Evolutionary conservation across 2,797 vertebrate species (phyloP), one percentile per base, ranked within the genome.

Genomic region (Australoheros facetus): DNA sequence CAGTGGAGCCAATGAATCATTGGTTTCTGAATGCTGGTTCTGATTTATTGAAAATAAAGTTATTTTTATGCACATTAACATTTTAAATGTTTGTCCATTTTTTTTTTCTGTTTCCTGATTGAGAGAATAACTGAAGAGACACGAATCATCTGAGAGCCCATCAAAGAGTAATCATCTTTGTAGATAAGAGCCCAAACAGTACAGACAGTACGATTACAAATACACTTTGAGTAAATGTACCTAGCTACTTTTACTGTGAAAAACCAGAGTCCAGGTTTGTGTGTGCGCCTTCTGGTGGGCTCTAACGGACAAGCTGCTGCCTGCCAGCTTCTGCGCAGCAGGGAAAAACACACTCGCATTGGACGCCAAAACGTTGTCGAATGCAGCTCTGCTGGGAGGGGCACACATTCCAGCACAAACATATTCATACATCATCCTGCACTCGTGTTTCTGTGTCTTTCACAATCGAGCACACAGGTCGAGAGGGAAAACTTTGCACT

Each of bases 21-120:
- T 94, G 95, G 93, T 76, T 94, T 95, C 93, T 93, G 82, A 84
- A 87, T 90, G 87, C 89, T 90, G 91, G 90, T 94, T 94, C 89
- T 91, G 92, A 94, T 94, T 88, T 92, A 85, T 91, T 92, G 86
- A 81, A 94, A 95, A 95, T 96, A 96, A 96, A 96, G 94, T 90
- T 94, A 94, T 95, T 96, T 95, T 95, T 94, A 95, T 95, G 94
- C 93, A 95, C 92, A 95, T 88, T 89, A 91, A 84, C 86, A 74
- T 88, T 87, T 86, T 54, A 80, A 73, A 55, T 69, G 55, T 75
- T 48, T 37, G 73, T 75, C 16, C 0, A 4, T 71, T 57, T 60
- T 14, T 51, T 19, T 54, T 4, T 48, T 66, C 11, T 19, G 1
- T 28, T 66, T 7, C 10, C 16, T 12, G 62, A 48, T 9, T 26